A percentile compares a stretch with the other conserved stretches of the same genome.
Conservation (phyloP, 2,797 vertebrate species). For the Epinephelus awoara region DNA sequence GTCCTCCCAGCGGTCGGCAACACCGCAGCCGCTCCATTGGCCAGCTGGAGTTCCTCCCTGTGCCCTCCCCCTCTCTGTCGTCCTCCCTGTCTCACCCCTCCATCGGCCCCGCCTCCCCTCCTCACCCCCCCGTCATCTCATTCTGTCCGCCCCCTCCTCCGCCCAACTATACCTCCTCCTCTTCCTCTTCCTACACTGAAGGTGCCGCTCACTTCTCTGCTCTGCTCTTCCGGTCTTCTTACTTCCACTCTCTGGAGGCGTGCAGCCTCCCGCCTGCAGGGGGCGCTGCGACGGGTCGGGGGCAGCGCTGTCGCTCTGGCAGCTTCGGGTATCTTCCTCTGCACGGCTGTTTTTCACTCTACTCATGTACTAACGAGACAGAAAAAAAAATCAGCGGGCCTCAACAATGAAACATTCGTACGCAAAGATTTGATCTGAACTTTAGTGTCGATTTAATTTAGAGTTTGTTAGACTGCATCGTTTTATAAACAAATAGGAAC, state of each 20-base stretch:
- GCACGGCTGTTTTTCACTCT: neutral
- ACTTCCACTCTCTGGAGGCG: conserved; percentile 61
- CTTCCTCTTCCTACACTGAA: conserved; percentile 44
- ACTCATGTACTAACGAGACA: conserved; percentile 37
- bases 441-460: neutral
- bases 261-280: conserved; percentile 61
- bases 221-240: conserved; percentile 67
- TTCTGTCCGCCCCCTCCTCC: conserved; percentile 52
- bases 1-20: conserved; percentile 81
- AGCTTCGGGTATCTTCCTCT: conserved; percentile 75
- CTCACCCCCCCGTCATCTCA: conserved; percentile 24
- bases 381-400: neutral
- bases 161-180: neutral
- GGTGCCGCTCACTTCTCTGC: conserved; percentile 50
- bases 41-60: conserved; percentile 83
- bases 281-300: conserved; percentile 24
- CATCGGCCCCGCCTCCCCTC: conserved; percentile 37
- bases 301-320: conserved; percentile 55
- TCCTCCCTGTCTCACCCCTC: conserved; percentile 81
- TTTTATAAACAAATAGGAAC: no score
- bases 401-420: neutral
- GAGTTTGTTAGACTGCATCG: neutral
- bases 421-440: neutral
- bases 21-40: conserved; percentile 89
- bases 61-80: conserved; percentile 70